Conservation (phyloP, 1,140 invertebrate species). For the Bemisia tabaci region DNA sequence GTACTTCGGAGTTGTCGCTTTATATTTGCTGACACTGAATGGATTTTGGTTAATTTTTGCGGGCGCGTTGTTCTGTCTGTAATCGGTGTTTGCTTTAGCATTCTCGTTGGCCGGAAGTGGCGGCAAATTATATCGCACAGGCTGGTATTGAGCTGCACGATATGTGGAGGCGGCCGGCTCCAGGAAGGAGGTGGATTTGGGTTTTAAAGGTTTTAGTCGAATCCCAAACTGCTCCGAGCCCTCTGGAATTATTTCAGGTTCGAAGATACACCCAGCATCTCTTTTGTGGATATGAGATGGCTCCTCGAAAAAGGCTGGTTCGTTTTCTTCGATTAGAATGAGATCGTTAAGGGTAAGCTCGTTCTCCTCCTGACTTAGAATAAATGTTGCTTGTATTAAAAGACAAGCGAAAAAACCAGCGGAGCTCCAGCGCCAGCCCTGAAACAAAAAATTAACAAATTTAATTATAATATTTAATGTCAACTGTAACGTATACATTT, state of each 20-base stretch:
- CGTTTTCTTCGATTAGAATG: no score
- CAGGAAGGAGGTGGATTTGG: not conserved
- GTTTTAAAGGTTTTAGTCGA: not conserved
- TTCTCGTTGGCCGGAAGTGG: not conserved
- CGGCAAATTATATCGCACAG: not conserved
- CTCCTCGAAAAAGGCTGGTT: no score
- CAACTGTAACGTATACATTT: no score
- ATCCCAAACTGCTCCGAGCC: not conserved
- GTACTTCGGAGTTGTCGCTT: not conserved
- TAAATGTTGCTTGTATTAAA: no score
- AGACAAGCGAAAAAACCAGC: no score
- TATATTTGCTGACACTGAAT: not conserved
- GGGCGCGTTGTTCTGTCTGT: not conserved
- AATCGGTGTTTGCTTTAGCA: not conserved
- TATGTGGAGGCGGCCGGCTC: not conserved
- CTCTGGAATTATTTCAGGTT: not conserved
- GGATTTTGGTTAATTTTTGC: not conserved
- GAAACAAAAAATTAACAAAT: no score
- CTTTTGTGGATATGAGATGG: not conserved
- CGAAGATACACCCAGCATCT: not conserved
- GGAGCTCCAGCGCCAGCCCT: no score
- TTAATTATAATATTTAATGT: no score
- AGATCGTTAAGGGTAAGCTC: no score
- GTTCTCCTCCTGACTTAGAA: no score
- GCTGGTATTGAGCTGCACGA: not conserved